phyloP scores from a whole-genome alignment of 2,113 vertebrate species.

The Indicator maculatus region DNA sequence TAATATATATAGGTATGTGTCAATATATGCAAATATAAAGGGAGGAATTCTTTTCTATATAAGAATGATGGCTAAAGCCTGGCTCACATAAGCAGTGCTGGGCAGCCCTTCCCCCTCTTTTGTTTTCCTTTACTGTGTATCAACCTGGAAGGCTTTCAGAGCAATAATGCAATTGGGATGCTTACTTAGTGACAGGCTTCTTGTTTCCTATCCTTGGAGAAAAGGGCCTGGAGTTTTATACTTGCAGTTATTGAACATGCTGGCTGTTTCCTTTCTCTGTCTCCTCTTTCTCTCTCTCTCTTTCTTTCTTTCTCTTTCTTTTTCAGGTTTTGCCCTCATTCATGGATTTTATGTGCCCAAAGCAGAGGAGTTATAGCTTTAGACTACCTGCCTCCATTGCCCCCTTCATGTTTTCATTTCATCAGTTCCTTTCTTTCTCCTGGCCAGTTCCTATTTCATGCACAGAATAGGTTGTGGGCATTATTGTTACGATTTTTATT shows the following conservation, averaged over 20 bases:
- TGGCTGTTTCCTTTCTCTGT: background rate
- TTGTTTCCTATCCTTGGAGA: background rate
- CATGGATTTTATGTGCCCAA: background rate
- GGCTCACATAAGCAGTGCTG: background rate
- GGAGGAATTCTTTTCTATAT: background rate
- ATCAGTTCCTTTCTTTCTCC: background rate
- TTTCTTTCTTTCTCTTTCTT: background rate
- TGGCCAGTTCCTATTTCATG: background rate
- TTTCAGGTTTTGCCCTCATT: background rate
- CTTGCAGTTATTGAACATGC: background rate
- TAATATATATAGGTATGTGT: background rate
- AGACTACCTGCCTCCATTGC: background rate
- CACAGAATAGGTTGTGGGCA: background rate
- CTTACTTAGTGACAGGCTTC: background rate
- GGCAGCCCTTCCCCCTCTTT: background rate
- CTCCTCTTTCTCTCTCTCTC: background rate
- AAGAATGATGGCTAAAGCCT: slow-evolving; percentile 28
- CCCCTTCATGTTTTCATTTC: background rate
- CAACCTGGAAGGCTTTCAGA: background rate
- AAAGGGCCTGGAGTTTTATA: background rate
- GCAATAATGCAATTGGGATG: background rate
- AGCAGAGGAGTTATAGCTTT: background rate
- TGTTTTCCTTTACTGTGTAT: background rate
- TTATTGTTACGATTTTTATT: background rate
- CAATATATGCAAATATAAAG: background rate